Evolutionary conservation across 2,797 vertebrate species (phyloP).

Genomic region (Prunella strophiata): DNA sequence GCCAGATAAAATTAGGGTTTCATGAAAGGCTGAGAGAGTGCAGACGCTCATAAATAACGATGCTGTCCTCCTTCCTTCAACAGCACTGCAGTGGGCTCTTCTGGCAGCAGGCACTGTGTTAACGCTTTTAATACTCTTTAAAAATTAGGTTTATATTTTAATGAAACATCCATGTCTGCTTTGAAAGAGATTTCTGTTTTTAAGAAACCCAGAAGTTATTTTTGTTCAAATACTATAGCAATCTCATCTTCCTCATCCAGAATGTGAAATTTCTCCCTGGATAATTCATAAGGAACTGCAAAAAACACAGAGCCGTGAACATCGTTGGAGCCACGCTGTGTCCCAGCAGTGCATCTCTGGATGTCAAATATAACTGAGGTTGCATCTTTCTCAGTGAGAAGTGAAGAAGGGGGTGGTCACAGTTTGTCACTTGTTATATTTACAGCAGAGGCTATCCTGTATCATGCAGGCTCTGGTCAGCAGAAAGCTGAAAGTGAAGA

Average conservation of each 20-base stretch:
- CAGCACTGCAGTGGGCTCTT: slow-evolving; percentile 4
- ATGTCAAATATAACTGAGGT: background rate
- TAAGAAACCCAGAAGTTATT: background rate
- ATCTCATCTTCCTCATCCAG: background rate
- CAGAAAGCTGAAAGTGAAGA: background rate
- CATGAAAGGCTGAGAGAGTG: slow-evolving; percentile 67
- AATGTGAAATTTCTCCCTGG: background rate
- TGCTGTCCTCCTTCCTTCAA: slow-evolving; percentile 67
- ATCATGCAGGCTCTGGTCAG: background rate
- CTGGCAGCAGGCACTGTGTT: slow-evolving; percentile 32
- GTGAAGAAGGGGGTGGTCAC: accelerated
- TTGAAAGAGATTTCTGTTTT: background rate
- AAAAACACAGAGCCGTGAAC: background rate
- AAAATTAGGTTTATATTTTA: slow-evolving; percentile 8
- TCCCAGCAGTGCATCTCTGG: background rate
- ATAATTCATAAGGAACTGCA: background rate
- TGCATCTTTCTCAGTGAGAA: background rate
- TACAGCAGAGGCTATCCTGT: background rate
- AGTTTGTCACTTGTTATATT: background rate
- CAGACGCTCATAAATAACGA: slow-evolving; percentile 67
- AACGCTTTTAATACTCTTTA: background rate
- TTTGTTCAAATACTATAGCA: background rate
- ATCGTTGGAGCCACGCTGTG: background rate
- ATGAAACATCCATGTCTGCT: background rate
- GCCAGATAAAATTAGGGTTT: slow-evolving; percentile 70